These are phyloP conservation scores for Drosophila lacertosa DNA, from an alignment of 1,140 invertebrate species.

Conservation along the genomic window DNA sequence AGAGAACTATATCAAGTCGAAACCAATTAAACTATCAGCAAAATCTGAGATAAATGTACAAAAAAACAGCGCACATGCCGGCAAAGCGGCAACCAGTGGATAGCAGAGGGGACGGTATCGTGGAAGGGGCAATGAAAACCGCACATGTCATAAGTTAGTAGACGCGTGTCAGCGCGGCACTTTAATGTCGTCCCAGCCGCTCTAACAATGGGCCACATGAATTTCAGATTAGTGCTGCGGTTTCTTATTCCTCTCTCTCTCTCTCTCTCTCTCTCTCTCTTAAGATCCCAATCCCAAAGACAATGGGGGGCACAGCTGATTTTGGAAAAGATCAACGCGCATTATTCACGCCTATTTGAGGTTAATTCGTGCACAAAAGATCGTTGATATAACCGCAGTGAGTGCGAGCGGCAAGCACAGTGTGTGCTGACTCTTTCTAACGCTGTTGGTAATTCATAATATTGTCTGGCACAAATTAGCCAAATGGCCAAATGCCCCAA, in stretches of 20 bases:
- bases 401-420: not conserved
- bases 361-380: slow-evolving; percentile 67
- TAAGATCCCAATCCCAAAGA: slow-evolving; percentile 37
- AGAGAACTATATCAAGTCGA: slow-evolving; percentile 51
- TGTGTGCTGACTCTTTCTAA: slow-evolving; percentile 1
- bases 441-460: slow-evolving; percentile 34
- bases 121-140: slow-evolving; percentile 27
- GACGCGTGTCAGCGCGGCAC: slow-evolving; percentile 74
- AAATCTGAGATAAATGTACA: slow-evolving; percentile 59
- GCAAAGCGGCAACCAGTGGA: not conserved
- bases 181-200: slow-evolving; percentile 60
- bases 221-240: slow-evolving; percentile 53
- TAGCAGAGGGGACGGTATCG: not conserved
- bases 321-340: slow-evolving; percentile 56
- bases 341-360: slow-evolving; percentile 76
- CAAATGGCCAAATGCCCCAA: slow-evolving; percentile 35
- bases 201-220: slow-evolving; percentile 48
- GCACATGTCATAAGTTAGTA: slow-evolving; percentile 70
- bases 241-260: not conserved
- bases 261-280: not conserved
- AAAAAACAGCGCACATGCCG: slow-evolving; percentile 54
- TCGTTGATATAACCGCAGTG: slow-evolving; percentile 16
- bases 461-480: slow-evolving; percentile 60
- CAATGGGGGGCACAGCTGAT: slow-evolving; percentile 44
- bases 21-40: slow-evolving; percentile 77